phyloP scores from a whole-genome alignment of 2,888 invertebrate genomes.

The Aporophyla lueneburgensis region DNA sequence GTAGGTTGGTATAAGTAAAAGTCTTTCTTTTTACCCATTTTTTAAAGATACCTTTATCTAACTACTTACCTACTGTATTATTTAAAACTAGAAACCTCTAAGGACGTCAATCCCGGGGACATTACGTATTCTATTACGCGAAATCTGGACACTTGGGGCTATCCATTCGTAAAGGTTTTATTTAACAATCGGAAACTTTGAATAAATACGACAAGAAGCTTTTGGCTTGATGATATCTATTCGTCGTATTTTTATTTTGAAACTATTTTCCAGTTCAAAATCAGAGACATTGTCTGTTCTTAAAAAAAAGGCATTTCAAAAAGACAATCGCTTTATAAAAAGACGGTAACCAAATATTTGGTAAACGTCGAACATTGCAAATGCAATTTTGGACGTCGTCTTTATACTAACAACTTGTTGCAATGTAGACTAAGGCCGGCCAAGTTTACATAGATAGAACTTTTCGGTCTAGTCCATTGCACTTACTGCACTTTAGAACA shows the following conservation, averaged over 20 bases:
- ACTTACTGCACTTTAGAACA: slow-evolving; percentile 70
- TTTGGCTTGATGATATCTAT: background rate
- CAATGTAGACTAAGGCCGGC: slow-evolving; percentile 58
- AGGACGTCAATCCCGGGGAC: slow-evolving; percentile 16
- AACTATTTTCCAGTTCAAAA: background rate
- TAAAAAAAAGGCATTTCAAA: background rate
- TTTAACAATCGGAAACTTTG: slow-evolving; percentile 23
- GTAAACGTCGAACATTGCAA: slow-evolving; percentile 16
- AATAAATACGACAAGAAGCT: slow-evolving; percentile 8
- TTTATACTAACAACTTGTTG: slow-evolving; percentile 70
- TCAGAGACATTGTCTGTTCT: background rate
- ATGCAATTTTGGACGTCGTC: slow-evolving; percentile 43
- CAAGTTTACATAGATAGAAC: slow-evolving; percentile 66
- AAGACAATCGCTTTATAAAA: slow-evolving; percentile 16
- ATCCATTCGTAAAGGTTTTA: slow-evolving; percentile 17
- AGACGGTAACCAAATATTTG: slow-evolving; percentile 48
- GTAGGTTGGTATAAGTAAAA: background rate
- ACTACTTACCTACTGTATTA: slow-evolving; percentile 29
- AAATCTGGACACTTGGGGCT: slow-evolving; percentile 30
- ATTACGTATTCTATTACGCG: slow-evolving; percentile 46
- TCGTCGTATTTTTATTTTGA: background rate
- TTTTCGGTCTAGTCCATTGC: slow-evolving; percentile 73
- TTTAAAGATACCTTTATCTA: slow-evolving; percentile 2
- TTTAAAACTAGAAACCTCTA: slow-evolving; percentile 25
- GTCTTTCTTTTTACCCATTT: background rate